phyloP scores from a whole-genome alignment of 2,797 vertebrate genomes.

The Tenualosa ilisha region DNA sequence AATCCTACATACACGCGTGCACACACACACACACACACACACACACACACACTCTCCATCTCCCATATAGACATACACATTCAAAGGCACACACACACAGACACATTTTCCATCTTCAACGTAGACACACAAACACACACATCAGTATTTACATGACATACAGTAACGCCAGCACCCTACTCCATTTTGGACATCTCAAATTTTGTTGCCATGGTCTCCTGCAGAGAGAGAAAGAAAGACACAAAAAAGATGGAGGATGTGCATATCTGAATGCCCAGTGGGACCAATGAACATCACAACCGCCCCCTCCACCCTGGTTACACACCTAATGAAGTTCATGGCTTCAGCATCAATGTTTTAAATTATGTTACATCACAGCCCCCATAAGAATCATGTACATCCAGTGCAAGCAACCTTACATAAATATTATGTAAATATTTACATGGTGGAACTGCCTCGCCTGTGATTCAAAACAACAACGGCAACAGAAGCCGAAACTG shows the following conservation, averaged over 20 bases:
- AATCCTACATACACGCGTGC: conserved; percentile 34
- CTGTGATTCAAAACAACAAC: conserved; percentile 1
- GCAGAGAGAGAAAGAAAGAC: conserved; percentile 42
- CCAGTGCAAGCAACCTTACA: neutral
- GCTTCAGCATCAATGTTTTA: neutral
- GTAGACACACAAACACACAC: conserved; percentile 18
- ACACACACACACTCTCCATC: neutral
- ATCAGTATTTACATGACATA: conserved; percentile 35
- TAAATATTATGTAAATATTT: conserved; percentile 21
- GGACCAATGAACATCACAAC: no score
- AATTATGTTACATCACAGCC: neutral
- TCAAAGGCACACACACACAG: conserved; percentile 23
- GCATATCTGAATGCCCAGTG: neutral
- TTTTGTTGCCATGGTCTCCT: conserved; percentile 79
- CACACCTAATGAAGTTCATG: neutral
- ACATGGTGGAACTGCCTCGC: neutral
- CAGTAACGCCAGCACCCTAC: conserved; percentile 48
- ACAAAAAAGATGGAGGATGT: neutral
- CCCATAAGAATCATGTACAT: neutral
- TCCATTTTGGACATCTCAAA: conserved; percentile 88
- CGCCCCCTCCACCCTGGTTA: no score
- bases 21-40: neutral
- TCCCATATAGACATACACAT: conserved; percentile 27
- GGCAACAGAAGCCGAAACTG: neutral
- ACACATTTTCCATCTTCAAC: conserved; percentile 26